Percentiles rank a stretch among this genome's conserved stretches.
These are phyloP conservation scores for Palloptera scutellata DNA, from an alignment of 2,888 invertebrate species.

Conservation along the genomic window DNA sequence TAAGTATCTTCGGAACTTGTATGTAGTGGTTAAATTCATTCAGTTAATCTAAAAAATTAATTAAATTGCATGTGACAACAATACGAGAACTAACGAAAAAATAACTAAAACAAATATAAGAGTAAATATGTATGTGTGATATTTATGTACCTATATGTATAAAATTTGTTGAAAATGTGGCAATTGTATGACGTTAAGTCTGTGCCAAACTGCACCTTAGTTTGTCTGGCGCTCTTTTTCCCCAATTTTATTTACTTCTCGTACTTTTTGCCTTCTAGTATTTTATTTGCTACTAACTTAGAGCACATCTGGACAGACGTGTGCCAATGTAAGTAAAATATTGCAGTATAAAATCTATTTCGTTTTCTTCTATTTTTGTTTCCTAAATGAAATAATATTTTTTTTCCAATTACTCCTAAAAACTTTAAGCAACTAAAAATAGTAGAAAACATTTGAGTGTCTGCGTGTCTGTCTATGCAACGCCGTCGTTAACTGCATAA, in stretches of 20 bases:
- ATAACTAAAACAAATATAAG: too few relatives aligned
- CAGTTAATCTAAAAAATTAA: too few relatives aligned
- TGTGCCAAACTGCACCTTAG: constrained; percentile 40
- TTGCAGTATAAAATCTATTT: too few relatives aligned
- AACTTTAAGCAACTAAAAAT: constrained; percentile 7
- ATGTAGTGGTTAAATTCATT: too few relatives aligned
- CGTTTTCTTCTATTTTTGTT: neutral
- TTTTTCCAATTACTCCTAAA: neutral
- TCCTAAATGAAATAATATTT: neutral
- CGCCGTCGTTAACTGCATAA: neutral
- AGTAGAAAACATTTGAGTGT: constrained; percentile 21
- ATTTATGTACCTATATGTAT: too few relatives aligned
- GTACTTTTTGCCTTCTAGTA: constrained; percentile 10
- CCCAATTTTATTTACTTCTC: constrained; percentile 21
- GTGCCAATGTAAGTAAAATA: constrained; percentile 23
- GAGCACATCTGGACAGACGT: constrained; percentile 38
- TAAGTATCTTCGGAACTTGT: too few relatives aligned
- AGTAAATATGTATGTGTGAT: too few relatives aligned
- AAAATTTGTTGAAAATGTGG: neutral
- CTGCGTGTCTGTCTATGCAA: constrained; percentile 39
- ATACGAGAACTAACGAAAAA: too few relatives aligned
- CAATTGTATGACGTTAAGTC: constrained; percentile 9
- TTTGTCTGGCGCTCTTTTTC: constrained; percentile 39
- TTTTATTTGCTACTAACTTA: neutral
- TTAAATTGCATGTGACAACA: too few relatives aligned